phyloP scores from a whole-genome alignment of 2,888 invertebrate species.

The Drosophila paranaensis region DNA sequence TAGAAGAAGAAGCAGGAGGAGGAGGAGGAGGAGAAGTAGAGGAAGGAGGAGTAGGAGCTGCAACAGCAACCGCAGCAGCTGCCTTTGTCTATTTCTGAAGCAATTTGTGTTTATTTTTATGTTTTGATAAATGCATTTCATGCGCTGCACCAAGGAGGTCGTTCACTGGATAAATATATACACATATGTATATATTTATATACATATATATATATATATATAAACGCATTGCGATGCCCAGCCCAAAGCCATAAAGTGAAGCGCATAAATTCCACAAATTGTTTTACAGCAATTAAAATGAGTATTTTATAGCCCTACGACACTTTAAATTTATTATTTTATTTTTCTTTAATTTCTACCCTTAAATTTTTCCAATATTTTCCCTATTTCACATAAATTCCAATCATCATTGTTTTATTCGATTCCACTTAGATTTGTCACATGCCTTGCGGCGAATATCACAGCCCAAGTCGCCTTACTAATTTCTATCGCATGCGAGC shows the following conservation, averaged over 20 bases:
- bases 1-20: conserved; percentile 3
- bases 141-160: conserved; percentile 63
- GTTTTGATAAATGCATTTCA: conserved; percentile 79
- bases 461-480: conserved; percentile 4
- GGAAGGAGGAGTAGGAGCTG: background rate
- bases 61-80: conserved; percentile 3
- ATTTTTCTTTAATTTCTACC: background rate
- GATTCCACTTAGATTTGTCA: no score
- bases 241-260: conserved; percentile 4
- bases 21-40: background rate
- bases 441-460: conserved; percentile 13
- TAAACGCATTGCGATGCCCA: background rate
- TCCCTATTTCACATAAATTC: background rate
- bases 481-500: conserved; percentile 23
- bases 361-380: background rate
- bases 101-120: conserved; percentile 81
- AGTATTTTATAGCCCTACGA: background rate
- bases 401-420: no score
- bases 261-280: conserved; percentile 6
- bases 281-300: conserved; percentile 5
- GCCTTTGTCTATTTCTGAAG: conserved; percentile 70
- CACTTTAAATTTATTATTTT: background rate
- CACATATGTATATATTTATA: background rate
- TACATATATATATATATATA: background rate
- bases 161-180: conserved; percentile 53